These are phyloP conservation scores for Channa maculata DNA, from an alignment of 2,113 vertebrate species.

Conservation along the genomic window DNA sequence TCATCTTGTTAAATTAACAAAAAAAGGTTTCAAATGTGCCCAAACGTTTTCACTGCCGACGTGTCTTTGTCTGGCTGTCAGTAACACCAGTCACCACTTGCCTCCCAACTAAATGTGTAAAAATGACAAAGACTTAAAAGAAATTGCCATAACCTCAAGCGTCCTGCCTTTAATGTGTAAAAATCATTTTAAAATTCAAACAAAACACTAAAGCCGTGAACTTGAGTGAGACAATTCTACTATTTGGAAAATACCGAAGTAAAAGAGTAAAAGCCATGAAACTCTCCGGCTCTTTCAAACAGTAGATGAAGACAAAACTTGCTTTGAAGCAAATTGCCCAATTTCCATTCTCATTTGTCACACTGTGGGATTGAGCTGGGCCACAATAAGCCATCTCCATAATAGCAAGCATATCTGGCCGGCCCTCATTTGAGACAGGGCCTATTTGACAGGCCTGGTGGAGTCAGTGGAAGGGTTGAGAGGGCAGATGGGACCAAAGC, in stretches of 20 bases:
- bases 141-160: constrained; percentile 12
- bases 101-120: not conserved
- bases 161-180: constrained; percentile 29
- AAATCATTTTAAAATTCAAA: constrained; percentile 36
- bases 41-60: too few species aligned
- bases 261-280: constrained; percentile 14
- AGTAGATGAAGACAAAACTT: constrained; percentile 45
- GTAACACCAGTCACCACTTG: too few species aligned
- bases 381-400: constrained; percentile 43
- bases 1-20: too few species aligned
- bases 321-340: constrained; percentile 62
- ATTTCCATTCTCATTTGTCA: constrained; percentile 69
- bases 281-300: constrained; percentile 1
- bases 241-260: constrained; percentile 21
- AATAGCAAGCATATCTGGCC: constrained; percentile 19
- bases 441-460: constrained; percentile 49
- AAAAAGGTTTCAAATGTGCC: too few species aligned
- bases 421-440: constrained; percentile 34
- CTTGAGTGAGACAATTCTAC: constrained; percentile 8
- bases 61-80: too few species aligned
- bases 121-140: constrained; percentile 16
- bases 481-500: constrained; percentile 73
- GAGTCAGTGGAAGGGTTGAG: constrained; percentile 53
- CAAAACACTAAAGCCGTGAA: constrained; percentile 5
- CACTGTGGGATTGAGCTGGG: constrained; percentile 41